Base-by-base conservation (phyloP, 2,113 vertebrate genomes). In the Antigone vipio region DNA sequence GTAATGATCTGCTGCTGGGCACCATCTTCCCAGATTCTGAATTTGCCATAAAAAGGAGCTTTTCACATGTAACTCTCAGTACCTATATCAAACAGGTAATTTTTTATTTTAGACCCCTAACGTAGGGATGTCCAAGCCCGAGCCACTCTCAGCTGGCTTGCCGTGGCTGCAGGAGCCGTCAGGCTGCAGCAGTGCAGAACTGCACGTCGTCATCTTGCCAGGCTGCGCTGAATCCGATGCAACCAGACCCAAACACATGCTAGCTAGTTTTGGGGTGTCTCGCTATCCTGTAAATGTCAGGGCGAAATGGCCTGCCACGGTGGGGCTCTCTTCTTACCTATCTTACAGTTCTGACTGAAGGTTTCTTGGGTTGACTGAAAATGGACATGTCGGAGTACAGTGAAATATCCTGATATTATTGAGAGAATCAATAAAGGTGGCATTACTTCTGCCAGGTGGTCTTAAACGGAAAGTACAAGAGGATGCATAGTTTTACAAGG, bases 231-330 rank as follows among this genome's bases (percentile, higher is more conserved):
- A 34, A 24, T 32, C 20, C 19, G 63, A 11, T 19, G 24, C 4
- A 1, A 9, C 45, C 52, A 72, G 34, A 66, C 29, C 63, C 21
- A 9, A 44, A 26, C 22, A 3, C 1, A 0, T 20, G 12, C 44
- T 30, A 9, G 44, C 19, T 17, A 2, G 5, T 35, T 55, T 38
- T 23, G 27, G 45, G n/a, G 9, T 66, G 9, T 62, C 79, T 18
- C 23, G 3, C 45, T 24, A 2, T 16, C 7, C 8, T 67, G 44
- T 23, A 23, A 42, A 42, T 12, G 21, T 38, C 15, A 20, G 53
- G 17, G 42, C 0, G 2, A 64, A 52, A 27, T 4, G 59, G 18
- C 27, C 47, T 32, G 0, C 26, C 2, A 1, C 0, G 3, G 42
- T 9, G 12, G 42, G 21, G 9, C 45, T 53, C 13, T 42, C 35